phyloP scores from a whole-genome alignment of 2,888 invertebrate genomes.

The Agrotis segetum region DNA sequence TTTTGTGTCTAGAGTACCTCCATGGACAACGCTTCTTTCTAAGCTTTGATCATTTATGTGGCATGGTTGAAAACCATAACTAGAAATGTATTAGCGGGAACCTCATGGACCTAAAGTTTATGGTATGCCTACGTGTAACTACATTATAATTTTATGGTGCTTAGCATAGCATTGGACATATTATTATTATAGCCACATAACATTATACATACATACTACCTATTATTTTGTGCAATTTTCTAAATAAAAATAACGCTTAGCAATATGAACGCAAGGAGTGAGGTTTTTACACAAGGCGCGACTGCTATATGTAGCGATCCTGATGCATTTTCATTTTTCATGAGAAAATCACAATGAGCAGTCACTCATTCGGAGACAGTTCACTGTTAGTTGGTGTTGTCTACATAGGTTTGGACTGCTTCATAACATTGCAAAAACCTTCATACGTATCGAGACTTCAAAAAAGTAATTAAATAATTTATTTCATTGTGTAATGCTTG shows the following conservation, averaged over 20 bases:
- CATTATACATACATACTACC: too few species aligned
- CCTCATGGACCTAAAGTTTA: not conserved
- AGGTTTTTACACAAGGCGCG: not conserved
- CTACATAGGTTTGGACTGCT: not conserved
- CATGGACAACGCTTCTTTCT: not conserved
- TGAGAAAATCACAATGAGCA: not conserved
- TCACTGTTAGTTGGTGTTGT: not conserved
- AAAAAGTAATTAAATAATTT: not conserved
- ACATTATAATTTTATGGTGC: not conserved
- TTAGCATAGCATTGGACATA: not conserved
- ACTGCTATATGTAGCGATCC: not conserved
- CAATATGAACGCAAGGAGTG: not conserved
- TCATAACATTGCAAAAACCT: not conserved
- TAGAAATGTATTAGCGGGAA: not conserved
- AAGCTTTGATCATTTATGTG: not conserved
- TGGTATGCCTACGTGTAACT: too few species aligned
- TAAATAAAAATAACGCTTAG: slow-evolving; percentile 18
- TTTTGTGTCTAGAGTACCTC: slow-evolving; percentile 12
- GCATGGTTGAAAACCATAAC: not conserved
- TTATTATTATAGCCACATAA: not conserved
- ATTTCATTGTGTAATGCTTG: not conserved
- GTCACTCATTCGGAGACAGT: too few species aligned
- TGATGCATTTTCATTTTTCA: not conserved
- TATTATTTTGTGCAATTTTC: not conserved
- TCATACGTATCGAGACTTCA: not conserved